Evolutionary conservation across 2,797 vertebrate genomes (phyloP), one percentile per base, ranked within the genome.

Genomic region (Karalla daura): DNA sequence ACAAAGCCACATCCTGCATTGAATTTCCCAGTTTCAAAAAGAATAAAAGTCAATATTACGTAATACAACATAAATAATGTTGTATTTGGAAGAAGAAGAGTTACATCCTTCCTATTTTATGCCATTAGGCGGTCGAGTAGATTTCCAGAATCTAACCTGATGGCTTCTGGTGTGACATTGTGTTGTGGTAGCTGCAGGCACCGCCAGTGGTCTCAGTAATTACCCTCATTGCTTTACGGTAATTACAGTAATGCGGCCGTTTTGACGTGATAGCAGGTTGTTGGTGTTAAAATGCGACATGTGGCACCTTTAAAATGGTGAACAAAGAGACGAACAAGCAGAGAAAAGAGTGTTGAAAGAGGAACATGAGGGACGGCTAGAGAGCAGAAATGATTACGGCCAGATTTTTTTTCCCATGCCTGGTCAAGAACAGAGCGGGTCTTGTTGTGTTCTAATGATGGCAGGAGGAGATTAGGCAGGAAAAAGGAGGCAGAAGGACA

Each of bases 361-460:
- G 46, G 74, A 60, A 61, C 55, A 44, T 15, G 60, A 74, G 53
- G 54, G 44, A 69, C 52, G 14, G 63, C 11, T 6, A 20, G 63
- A 75, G 71, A 84, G 82, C 71, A 66, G 49, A 71, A 63, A 81
- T 39, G 70, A 85, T 78, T 84, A 72, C 73, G 62, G 50, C 36
- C 50, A 0, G 36, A 65, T 82, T 63, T 79, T 69, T n/a, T n/a
- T n/a, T n/a, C n/a, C 47, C 2, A 5, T 64, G 73, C 28, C 44
- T 12, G 32, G 62, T 67, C 44, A 56, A 43, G 60, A 53, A 71
- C 65, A 64, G 41, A 67, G 52, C 51, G 41, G 35, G 51, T 45
- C 79, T 82, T 77, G 76, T 78, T 85, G 74, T 84, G 71, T 83
- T 84, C 51, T 80, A 78, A 87, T 70, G 85, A 85, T 81, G 79